Percentiles rank a stretch among this genome's conserved stretches.
Conservation (phyloP, 1,140 invertebrate genomes). For the Platyscapa corneri region DNA sequence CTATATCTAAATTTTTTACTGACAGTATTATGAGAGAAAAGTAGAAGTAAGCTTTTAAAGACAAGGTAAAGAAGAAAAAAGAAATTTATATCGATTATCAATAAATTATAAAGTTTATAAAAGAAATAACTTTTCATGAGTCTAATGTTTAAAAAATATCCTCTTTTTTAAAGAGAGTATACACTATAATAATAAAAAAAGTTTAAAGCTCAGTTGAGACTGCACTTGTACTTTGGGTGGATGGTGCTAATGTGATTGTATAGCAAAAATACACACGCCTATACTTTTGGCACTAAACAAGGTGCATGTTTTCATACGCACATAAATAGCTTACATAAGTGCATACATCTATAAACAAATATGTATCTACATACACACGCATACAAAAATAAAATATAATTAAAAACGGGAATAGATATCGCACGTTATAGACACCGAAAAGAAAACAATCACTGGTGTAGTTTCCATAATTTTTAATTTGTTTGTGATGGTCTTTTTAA, state of each 20-base stretch:
- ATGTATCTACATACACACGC: not conserved
- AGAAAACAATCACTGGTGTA: no score
- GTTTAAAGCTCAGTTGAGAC: not conserved
- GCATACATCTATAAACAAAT: not conserved
- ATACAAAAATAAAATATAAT: not conserved
- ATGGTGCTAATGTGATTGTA: no score
- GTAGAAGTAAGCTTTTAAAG: not conserved
- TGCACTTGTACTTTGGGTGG: no score
- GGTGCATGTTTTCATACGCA: no score
- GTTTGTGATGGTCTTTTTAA: no score
- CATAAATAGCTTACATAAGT: not conserved
- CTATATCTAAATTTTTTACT: no score
- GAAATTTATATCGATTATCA: not conserved
- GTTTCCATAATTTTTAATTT: no score
- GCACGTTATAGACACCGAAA: no score
- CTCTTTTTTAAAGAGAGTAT: not conserved
- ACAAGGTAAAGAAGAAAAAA: not conserved
- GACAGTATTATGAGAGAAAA: not conserved
- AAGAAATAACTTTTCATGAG: not conserved
- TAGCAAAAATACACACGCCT: no score
- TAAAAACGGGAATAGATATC: not conserved
- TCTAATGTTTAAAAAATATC: not conserved
- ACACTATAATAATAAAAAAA: not conserved
- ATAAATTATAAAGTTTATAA: not conserved
- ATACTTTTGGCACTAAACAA: no score